Conservation (phyloP, 2,888 invertebrate species). For the Neoitamus cyanurus region DNA sequence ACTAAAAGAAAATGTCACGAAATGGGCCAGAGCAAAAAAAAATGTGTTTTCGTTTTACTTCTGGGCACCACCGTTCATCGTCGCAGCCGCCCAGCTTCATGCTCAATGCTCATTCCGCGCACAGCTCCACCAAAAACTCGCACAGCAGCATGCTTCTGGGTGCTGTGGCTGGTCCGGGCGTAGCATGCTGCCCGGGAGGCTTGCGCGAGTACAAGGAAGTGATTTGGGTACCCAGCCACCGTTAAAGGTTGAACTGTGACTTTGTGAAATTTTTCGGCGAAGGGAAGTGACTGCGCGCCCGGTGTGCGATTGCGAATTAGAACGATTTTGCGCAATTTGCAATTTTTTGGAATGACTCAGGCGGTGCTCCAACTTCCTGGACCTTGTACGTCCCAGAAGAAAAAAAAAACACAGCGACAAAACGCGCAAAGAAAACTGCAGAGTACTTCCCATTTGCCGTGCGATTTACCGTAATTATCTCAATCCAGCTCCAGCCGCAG, state of each 20-base stretch:
- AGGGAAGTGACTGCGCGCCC: slow-evolving; percentile 12
- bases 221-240: slow-evolving; percentile 10
- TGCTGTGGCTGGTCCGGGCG: background rate
- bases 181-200: background rate
- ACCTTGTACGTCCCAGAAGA: background rate
- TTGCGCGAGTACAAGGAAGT: background rate
- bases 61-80: background rate
- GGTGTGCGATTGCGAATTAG: slow-evolving; percentile 6
- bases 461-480: background rate
- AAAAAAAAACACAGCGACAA: background rate
- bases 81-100: no score
- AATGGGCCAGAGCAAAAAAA: background rate
- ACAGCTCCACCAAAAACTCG: background rate
- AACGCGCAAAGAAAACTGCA: background rate
- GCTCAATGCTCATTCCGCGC: background rate
- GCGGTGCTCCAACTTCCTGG: background rate
- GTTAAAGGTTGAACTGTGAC: slow-evolving; percentile 33
- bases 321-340: slow-evolving; percentile 25
- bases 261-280: background rate
- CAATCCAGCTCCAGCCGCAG: background rate
- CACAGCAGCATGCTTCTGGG: background rate
- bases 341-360: background rate
- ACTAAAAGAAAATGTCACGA: background rate
- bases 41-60: background rate
- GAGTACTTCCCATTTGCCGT: background rate